These are phyloP conservation scores for Lochmaea capreae DNA, from an alignment of 2,888 invertebrate genomes.

Conservation along the genomic window DNA sequence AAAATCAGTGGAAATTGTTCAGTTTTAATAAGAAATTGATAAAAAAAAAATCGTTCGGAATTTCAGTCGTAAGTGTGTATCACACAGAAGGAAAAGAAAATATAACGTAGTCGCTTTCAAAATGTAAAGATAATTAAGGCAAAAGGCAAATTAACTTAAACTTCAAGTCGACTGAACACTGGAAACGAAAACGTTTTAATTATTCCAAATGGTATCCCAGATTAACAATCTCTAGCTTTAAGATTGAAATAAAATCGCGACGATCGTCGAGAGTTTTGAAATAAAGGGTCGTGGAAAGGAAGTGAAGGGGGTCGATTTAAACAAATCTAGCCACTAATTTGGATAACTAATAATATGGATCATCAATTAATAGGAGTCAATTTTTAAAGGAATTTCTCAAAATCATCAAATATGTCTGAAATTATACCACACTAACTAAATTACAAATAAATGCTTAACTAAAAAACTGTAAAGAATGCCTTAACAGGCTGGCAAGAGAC, in stretches of 20 bases:
- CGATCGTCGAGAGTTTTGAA: constrained; percentile 31
- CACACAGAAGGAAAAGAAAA: constrained; percentile 15
- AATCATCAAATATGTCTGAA: too few species aligned
- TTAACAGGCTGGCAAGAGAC: too few species aligned
- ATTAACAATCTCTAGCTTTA: constrained; percentile 32
- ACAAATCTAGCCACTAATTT: background rate
- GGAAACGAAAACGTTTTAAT: constrained; percentile 55
- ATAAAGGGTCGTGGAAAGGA: background rate
- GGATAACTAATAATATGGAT: too few species aligned
- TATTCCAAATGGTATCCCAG: constrained; percentile 51
- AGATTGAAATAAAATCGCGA: constrained; percentile 42
- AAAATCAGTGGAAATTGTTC: constrained; percentile 2
- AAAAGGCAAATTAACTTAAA: constrained; percentile 39
- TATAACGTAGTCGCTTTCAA: constrained; percentile 37
- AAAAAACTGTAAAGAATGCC: too few species aligned
- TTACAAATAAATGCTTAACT: too few species aligned
- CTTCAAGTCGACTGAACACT: constrained; percentile 22
- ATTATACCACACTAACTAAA: too few species aligned
- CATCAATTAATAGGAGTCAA: too few species aligned
- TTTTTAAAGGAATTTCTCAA: too few species aligned
- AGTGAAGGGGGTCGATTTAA: constrained; percentile 32
- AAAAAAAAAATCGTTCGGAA: too few species aligned
- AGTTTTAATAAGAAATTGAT: background rate
- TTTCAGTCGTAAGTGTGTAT: constrained; percentile 11
- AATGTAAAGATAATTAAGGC: constrained; percentile 40